Evolutionary conservation across 2,888 invertebrate genomes (phyloP), one percentile per base, ranked within the genome.

Genomic region (Coenonympha glycerion): DNA sequence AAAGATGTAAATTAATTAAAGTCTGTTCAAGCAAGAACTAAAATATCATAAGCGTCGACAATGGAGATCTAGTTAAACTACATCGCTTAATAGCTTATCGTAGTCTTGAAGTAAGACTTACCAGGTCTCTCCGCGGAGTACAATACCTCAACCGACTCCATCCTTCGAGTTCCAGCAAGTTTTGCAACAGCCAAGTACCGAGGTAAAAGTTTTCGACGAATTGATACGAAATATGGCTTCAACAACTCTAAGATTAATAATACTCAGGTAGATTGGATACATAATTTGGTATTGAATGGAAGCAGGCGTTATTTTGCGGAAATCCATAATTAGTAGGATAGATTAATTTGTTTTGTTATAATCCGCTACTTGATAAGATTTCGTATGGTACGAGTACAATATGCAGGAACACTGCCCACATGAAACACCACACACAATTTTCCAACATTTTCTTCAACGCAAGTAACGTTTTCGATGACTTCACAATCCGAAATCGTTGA

Each of bases 111-210:
- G 24, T 15, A 39, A 39, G 39, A 15, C 8, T 15, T 39, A 15
- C 22, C 24, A 24, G 39, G 15, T 39, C 9, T 24, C 37, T n/a
- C 37, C 6, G 37, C 37, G 21, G 36, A 36, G 37, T 37, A 37
- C 37, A 37, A 37, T 37, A 22, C 21, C 37, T 37, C 21, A 37
- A n/a, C 3, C 21, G 37, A 37, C 21, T 21, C 11, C 11, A 24
- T 22, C 22, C 21, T 21, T 6, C 22, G 22, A 3, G 8, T 13
- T 39, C 22, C 9, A 15, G 39, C 24, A 24, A 39, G 24, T 39
- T 39, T 39, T 24, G 24, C 39, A 13, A 36, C 36, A 37, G 15
- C 37, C 15, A 9, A 13, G 21, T 21, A 37, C 2, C 16, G 9
- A 34, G 15, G 6, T 33, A 8, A n/a, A 37, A 37, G 39, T 24